Conservation (phyloP, 1,140 invertebrate genomes). For the Drosophila ercepeae region DNA sequence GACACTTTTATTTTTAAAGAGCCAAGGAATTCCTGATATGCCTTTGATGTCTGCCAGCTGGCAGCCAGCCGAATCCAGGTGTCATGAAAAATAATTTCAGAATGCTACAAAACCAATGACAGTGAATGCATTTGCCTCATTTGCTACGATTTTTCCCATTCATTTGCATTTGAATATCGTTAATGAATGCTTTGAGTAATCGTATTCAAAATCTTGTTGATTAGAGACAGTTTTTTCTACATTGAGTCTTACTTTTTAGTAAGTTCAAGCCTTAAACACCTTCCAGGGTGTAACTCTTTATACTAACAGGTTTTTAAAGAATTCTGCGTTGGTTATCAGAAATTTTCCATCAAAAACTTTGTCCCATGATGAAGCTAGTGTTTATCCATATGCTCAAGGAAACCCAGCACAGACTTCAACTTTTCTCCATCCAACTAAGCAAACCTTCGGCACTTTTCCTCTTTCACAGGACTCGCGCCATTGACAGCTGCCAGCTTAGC, state of each 20-base stretch:
- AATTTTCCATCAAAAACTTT: slow-evolving; percentile 27
- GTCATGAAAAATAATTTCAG: neutral
- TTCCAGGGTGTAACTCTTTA: too few relatives aligned
- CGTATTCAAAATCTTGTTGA: neutral
- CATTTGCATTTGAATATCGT: slow-evolving; percentile 34
- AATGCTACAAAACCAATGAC: neutral
- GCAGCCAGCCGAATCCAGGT: slow-evolving; percentile 1
- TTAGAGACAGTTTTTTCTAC: too few relatives aligned
- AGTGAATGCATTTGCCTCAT: slow-evolving; percentile 12
- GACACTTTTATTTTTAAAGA: slow-evolving; percentile 63
- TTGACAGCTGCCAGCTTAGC: slow-evolving; percentile 56
- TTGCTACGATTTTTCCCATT: slow-evolving; percentile 8
- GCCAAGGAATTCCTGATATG: slow-evolving; percentile 21
- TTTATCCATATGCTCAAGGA: slow-evolving; percentile 42
- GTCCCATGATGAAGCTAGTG: slow-evolving; percentile 29
- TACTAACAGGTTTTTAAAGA: too few relatives aligned
- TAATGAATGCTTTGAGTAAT: slow-evolving; percentile 15
- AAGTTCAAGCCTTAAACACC: too few relatives aligned
- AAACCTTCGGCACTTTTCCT: slow-evolving; percentile 43
- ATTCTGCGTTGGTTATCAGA: slow-evolving; percentile 14
- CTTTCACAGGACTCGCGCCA: slow-evolving; percentile 31
- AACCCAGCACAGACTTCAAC: slow-evolving; percentile 27
- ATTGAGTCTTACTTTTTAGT: too few relatives aligned
- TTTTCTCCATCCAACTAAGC: slow-evolving; percentile 28
- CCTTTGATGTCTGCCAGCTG: slow-evolving; percentile 37